A percentile compares a stretch with the other conserved stretches of the same genome.
phyloP scores from a whole-genome alignment of 2,888 invertebrate species.

The Volucella zonaria region DNA sequence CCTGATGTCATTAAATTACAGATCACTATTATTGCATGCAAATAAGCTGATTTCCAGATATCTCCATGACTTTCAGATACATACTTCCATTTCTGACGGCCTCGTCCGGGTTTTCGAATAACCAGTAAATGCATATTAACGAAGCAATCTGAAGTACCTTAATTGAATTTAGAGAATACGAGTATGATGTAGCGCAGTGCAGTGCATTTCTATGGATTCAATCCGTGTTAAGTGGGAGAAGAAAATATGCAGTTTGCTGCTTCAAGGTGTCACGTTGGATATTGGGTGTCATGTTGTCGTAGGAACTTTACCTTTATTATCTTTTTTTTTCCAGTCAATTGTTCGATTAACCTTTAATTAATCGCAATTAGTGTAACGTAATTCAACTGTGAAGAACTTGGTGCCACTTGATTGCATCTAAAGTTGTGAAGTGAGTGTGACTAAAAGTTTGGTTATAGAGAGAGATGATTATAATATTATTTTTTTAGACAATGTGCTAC shows the following conservation, averaged over 20 bases:
- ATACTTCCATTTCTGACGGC: neutral
- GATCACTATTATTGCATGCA: constrained; percentile 43
- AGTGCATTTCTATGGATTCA: constrained; percentile 26
- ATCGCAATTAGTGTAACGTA: too few relatives aligned
- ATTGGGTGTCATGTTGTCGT: too few relatives aligned
- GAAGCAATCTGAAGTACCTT: constrained; percentile 13
- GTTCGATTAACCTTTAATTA: too few relatives aligned
- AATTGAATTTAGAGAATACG: constrained; percentile 22
- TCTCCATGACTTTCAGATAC: neutral
- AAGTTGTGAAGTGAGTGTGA: too few relatives aligned
- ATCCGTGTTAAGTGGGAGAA: neutral
- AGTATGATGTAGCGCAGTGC: neutral
- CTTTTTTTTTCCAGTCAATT: too few relatives aligned
- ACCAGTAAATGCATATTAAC: neutral
- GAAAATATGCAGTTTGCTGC: neutral
- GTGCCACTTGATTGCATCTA: too few relatives aligned
- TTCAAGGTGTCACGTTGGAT: too few relatives aligned
- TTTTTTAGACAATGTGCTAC: too few relatives aligned
- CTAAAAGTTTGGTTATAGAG: too few relatives aligned
- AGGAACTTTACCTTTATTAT: too few relatives aligned
- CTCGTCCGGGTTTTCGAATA: neutral
- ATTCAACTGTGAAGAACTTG: too few relatives aligned
- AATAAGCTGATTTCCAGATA: constrained; percentile 39
- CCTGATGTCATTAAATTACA: constrained; percentile 49
- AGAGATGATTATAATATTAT: too few relatives aligned